Percentiles rank a stretch among this genome's conserved stretches.
These are phyloP conservation scores for Drosophila lutescens DNA, from an alignment of 2,888 invertebrate species.

Conservation along the genomic window DNA sequence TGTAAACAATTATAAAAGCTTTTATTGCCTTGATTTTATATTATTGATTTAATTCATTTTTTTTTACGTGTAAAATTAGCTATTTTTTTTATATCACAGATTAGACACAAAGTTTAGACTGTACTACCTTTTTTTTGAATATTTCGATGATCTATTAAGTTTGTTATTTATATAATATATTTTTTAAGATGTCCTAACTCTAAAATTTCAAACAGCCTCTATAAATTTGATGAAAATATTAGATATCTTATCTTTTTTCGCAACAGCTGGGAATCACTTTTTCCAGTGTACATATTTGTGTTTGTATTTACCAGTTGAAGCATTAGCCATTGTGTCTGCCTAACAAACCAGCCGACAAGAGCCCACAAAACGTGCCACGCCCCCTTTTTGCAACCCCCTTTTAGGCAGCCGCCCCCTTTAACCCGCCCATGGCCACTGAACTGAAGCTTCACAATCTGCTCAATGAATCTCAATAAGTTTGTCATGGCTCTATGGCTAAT, in stretches of 20 bases:
- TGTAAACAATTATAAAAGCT: not conserved
- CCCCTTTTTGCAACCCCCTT: not conserved
- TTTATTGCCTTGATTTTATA: not conserved
- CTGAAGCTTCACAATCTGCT: conserved; percentile 69
- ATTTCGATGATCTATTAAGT: no score
- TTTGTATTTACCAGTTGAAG: conserved; percentile 75
- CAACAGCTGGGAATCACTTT: conserved; percentile 7
- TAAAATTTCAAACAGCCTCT: no score
- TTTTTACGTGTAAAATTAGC: not conserved
- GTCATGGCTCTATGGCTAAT: conserved; percentile 46
- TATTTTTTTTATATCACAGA: not conserved
- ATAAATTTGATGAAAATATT: no score
- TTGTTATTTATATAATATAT: not conserved
- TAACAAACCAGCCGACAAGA: conserved; percentile 43
- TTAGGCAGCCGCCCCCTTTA: not conserved
- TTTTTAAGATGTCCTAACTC: not conserved
- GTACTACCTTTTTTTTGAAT: no score
- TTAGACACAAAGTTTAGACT: no score
- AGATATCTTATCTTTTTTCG: not conserved
- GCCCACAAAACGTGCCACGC: conserved; percentile 17
- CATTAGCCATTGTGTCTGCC: conserved; percentile 74
- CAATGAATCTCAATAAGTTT: conserved; percentile 78
- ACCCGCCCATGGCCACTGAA: conserved; percentile 31
- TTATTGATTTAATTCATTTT: not conserved
- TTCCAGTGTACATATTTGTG: conserved; percentile 54